phyloP scores from a whole-genome alignment of 2,113 vertebrate species.

The Emydocephalus ijimae region DNA sequence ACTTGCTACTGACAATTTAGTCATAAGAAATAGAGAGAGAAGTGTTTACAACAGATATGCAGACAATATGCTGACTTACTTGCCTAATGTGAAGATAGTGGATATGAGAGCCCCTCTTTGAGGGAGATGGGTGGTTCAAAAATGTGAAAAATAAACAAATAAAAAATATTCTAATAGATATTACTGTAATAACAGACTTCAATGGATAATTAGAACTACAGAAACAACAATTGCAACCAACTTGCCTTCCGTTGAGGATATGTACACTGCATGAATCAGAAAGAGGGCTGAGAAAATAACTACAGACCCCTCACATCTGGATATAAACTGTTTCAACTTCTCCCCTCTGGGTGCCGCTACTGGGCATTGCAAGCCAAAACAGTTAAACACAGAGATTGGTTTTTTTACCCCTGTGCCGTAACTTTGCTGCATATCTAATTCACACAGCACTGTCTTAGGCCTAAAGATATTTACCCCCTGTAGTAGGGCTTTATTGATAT shows the following conservation, averaged over 20 bases:
- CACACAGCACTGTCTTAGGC: neutral
- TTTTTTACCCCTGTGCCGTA: neutral
- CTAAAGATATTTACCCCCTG: neutral
- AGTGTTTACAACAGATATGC: neutral
- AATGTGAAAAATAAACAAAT: neutral
- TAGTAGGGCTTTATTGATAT: neutral
- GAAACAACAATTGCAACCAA: neutral
- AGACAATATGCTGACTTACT: neutral
- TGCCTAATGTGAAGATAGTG: neutral
- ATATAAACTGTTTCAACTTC: neutral
- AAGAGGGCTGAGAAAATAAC: neutral
- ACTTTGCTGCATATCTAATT: no score
- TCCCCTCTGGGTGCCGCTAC: neutral
- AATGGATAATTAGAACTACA: neutral
- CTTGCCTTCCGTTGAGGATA: neutral
- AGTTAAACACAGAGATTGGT: neutral
- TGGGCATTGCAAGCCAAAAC: neutral
- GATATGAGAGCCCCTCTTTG: neutral
- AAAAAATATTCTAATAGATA: neutral
- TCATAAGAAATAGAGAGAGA: neutral
- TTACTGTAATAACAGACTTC: neutral
- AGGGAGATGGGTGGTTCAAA: neutral
- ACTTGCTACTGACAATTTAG: neutral
- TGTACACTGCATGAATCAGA: neutral
- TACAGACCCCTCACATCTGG: neutral